Evolutionary conservation across 2,888 invertebrate species (phyloP).

Genomic region (Drosophila incognita): DNA sequence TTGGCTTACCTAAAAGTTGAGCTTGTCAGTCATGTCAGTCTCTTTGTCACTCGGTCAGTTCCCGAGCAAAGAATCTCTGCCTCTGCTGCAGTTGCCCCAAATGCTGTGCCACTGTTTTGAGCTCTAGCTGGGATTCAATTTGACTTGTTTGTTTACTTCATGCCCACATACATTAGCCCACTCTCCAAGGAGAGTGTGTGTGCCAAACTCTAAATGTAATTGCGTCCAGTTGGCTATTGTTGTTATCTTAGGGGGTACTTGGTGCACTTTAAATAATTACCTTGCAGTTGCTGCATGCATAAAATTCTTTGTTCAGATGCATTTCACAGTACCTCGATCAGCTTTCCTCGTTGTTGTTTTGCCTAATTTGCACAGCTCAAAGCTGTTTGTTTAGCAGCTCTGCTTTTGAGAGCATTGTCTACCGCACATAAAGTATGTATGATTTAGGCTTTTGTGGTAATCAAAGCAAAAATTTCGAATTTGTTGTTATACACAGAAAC

Average conservation of each 20-base stretch:
- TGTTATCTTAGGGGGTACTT: conserved; percentile 51
- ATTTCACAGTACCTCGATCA: conserved; percentile 17
- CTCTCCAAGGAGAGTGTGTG: background rate
- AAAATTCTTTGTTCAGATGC: conserved; percentile 56
- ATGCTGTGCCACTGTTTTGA: conserved; percentile 38
- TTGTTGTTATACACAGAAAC: background rate
- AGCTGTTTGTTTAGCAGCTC: conserved; percentile 15
- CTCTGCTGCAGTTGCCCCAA: conserved; percentile 21
- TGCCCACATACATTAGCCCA: conserved; percentile 4
- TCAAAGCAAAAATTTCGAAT: background rate
- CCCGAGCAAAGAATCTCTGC: conserved; percentile 5
- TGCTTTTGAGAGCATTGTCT: background rate
- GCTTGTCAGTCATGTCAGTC: conserved; percentile 63
- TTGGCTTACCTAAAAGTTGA: conserved; percentile 49
- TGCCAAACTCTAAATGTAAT: conserved; percentile 69
- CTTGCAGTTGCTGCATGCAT: conserved; percentile 64
- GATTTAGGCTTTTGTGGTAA: background rate
- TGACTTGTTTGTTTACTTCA: conserved; percentile 52
- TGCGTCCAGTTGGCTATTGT: conserved; percentile 56
- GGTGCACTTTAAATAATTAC: conserved; percentile 72
- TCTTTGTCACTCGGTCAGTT: conserved; percentile 57
- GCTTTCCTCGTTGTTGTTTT: conserved; percentile 12
- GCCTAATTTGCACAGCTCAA: conserved; percentile 17
- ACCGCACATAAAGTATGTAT: background rate
- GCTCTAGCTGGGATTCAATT: conserved; percentile 58